Evolutionary conservation across 2,888 invertebrate species (phyloP).

Genomic region (Calameuta idolon): DNA sequence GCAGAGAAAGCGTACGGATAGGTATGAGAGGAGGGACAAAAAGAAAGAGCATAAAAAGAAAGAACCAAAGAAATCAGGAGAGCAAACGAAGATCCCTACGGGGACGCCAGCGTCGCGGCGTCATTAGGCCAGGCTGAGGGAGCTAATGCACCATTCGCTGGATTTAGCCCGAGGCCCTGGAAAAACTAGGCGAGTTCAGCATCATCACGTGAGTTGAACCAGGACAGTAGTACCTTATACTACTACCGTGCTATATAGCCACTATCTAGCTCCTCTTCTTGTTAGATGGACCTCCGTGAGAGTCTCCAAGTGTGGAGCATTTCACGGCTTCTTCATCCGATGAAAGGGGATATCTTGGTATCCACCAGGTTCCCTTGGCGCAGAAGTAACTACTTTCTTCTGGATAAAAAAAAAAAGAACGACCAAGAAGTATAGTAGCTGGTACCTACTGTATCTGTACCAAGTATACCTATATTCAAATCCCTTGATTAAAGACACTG

Average conservation of each 20-base stretch:
- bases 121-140: constrained; percentile 56
- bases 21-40: constrained; percentile 23
- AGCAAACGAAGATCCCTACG: constrained; percentile 55
- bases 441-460: background rate
- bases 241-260: background rate
- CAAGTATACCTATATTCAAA: background rate
- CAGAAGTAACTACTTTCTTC: background rate
- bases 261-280: background rate
- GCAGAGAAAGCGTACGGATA: background rate
- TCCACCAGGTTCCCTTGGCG: background rate
- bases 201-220: constrained; percentile 34
- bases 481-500: background rate
- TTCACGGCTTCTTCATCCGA: background rate
- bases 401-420: background rate
- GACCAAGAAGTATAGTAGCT: background rate
- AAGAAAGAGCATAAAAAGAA: constrained; percentile 28
- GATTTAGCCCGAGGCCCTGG: constrained; percentile 50
- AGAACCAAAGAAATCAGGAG: constrained; percentile 54
- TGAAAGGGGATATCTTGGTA: background rate
- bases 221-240: background rate
- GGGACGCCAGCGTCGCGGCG: constrained; percentile 50
- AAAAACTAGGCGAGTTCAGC: constrained; percentile 59
- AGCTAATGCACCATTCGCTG: constrained; percentile 48
- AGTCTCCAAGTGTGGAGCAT: constrained; percentile 17
- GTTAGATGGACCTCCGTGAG: constrained; percentile 16